These are phyloP conservation scores for Nothocercus julius DNA, from an alignment of 2,113 vertebrate genomes.

Conservation along the genomic window DNA sequence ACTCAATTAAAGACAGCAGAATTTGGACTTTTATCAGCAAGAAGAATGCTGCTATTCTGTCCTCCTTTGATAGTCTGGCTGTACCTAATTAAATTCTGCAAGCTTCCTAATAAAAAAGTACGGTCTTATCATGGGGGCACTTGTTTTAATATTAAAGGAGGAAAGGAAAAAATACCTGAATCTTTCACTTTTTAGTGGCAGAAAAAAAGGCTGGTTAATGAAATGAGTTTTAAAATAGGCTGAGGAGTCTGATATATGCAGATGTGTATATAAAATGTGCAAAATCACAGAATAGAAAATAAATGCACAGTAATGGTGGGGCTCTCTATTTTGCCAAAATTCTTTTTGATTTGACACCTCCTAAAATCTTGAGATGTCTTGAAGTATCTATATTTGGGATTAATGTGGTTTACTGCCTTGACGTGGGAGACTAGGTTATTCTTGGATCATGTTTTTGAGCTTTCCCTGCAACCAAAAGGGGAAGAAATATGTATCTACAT, in stretches of 20 bases:
- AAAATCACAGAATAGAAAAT: background rate
- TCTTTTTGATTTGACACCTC: background rate
- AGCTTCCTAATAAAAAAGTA: background rate
- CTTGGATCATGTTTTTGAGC: slow-evolving; percentile 44
- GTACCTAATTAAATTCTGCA: background rate
- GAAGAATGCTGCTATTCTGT: background rate
- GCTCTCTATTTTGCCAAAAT: background rate
- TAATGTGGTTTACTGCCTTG: slow-evolving; percentile 19
- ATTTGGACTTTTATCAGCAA: background rate
- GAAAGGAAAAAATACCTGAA: background rate
- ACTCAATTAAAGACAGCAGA: background rate
- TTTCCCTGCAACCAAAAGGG: slow-evolving; percentile 34
- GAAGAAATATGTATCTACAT: slow-evolving; percentile 26
- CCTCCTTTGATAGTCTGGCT: background rate
- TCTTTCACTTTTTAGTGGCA: background rate
- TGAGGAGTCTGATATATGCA: background rate
- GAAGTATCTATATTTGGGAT: slow-evolving; percentile 9
- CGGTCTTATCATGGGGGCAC: background rate
- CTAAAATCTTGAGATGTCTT: slow-evolving; percentile 20
- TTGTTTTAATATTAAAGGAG: background rate
- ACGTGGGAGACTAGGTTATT: slow-evolving; percentile 7
- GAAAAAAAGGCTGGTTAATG: background rate
- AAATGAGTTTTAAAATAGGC: background rate
- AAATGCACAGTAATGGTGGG: background rate
- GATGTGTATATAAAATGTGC: background rate